phyloP scores from a whole-genome alignment of 2,113 vertebrate species.

The Pachypanchax playfairii region DNA sequence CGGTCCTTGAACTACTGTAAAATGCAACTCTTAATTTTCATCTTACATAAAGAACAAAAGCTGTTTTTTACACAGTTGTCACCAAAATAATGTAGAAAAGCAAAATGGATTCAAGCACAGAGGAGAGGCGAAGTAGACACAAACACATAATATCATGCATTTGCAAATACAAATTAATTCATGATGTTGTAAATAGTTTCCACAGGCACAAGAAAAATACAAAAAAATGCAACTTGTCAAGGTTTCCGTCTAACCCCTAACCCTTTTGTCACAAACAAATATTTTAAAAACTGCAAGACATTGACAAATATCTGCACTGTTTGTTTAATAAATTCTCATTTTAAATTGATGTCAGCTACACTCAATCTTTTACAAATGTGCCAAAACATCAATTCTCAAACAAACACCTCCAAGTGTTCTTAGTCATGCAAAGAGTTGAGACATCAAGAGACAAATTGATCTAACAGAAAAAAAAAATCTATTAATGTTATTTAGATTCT shows the following conservation, averaged over 20 bases:
- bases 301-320: background rate
- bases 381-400: no score
- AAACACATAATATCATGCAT: slow-evolving; percentile 40
- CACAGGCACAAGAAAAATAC: no score
- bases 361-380: no score
- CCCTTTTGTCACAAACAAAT: background rate
- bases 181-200: no score
- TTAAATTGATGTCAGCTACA: background rate
- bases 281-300: background rate
- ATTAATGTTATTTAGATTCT: no score
- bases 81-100: slow-evolving; percentile 12
- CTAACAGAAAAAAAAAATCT: no score
- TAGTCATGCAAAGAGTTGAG: no score
- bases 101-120: background rate
- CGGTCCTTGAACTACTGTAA: no score
- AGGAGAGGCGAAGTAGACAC: slow-evolving; percentile 14
- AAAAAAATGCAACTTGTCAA: background rate
- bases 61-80: background rate
- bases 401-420: no score
- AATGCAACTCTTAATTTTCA: background rate
- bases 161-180: slow-evolving; percentile 25
- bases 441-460: no score
- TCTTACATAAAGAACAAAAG: background rate
- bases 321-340: background rate
- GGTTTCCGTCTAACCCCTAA: background rate